Conservation (phyloP, 2,888 invertebrate genomes). For the Rhabditophanes sp. region DNA sequence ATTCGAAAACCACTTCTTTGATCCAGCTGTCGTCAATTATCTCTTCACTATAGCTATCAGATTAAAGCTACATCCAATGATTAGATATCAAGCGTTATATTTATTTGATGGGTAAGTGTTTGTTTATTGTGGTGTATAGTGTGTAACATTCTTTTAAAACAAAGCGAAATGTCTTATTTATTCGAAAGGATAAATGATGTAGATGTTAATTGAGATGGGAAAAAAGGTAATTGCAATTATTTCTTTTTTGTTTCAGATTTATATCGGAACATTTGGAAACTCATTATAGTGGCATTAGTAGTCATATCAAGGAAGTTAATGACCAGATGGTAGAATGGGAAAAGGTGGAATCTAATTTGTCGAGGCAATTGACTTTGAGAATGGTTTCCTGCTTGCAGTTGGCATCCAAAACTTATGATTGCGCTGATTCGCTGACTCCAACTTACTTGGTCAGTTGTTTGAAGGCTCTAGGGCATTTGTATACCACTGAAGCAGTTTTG, state of each 20-base stretch:
- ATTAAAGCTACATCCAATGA: slow-evolving; percentile 30
- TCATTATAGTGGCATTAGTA: no score
- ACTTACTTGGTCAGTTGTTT: slow-evolving; percentile 20
- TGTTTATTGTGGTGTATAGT: no score
- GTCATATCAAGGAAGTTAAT: no score
- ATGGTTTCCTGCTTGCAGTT: slow-evolving; percentile 47
- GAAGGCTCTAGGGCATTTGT: slow-evolving; percentile 43
- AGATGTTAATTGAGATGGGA: no score
- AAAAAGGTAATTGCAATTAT: no score
- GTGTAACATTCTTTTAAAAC: no score
- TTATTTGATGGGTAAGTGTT: slow-evolving; percentile 21
- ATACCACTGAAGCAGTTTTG: slow-evolving; percentile 44
- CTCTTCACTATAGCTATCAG: slow-evolving; percentile 36
- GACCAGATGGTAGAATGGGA: no score
- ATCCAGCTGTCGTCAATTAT: slow-evolving; percentile 22
- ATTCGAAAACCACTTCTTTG: no score
- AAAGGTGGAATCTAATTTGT: slow-evolving; percentile 22
- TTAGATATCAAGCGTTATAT: slow-evolving; percentile 26
- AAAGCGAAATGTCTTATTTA: no score
- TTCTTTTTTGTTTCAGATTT: no score
- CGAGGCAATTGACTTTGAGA: slow-evolving; percentile 32
- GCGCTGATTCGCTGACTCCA: slow-evolving; percentile 32
- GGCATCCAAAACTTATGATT: slow-evolving; percentile 47
- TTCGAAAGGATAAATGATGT: no score
- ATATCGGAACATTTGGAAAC: no score